Conservation (phyloP, 2,113 vertebrate genomes). For the Carassius carassius region DNA sequence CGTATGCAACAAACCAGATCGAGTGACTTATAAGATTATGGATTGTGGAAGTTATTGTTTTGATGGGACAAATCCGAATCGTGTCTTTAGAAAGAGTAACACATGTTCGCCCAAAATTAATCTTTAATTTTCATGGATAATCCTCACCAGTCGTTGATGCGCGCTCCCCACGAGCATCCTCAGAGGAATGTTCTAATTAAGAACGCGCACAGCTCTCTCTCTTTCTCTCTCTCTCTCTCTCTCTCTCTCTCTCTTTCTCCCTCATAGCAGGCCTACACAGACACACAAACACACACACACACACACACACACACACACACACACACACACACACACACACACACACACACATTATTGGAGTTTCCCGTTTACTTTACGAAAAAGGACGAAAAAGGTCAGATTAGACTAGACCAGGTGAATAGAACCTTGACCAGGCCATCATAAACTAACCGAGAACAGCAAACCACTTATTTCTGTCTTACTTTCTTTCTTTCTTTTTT, state of each 20-base stretch:
- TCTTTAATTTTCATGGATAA: conserved; percentile 61
- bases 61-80: conserved; percentile 49
- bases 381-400: neutral
- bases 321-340: too few relatives aligned
- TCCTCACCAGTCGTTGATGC: conserved; percentile 48
- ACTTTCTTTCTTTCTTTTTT: neutral
- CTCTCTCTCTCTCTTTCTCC: neutral
- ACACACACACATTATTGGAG: neutral
- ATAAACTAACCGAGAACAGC: neutral
- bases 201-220: conserved; percentile 9
- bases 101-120: conserved; percentile 66
- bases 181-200: conserved; percentile 41
- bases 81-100: conserved; percentile 50
- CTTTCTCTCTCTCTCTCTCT: conserved; percentile 6
- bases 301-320: neutral
- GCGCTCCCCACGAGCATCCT: conserved; percentile 20
- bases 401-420: neutral
- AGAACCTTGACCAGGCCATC: neutral
- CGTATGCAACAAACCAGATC: neutral
- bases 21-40: conserved; percentile 28
- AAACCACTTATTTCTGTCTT: neutral
- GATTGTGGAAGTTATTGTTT: conserved; percentile 45
- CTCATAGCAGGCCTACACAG: neutral
- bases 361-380: neutral
- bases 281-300: neutral